Evolutionary conservation across 2,888 invertebrate species (phyloP).

Genomic region (Physocephala rufipes): DNA sequence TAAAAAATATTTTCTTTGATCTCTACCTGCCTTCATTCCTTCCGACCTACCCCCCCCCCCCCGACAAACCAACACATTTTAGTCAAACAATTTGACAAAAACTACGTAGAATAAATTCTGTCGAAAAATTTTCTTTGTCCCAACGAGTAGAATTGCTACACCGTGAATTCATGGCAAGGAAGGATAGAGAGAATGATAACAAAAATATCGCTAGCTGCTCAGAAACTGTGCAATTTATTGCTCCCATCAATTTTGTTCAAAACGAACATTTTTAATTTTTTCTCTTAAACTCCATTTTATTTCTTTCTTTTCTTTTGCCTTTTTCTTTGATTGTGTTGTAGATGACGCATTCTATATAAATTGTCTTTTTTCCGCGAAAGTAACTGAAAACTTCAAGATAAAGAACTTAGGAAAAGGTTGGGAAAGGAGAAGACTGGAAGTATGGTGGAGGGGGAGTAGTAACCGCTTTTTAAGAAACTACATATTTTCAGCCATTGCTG

Average conservation of each 20-base stretch:
- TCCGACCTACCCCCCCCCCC: neutral
- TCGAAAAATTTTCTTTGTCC: too few species aligned
- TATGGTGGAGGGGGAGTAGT: too few species aligned
- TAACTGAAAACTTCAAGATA: constrained; percentile 54
- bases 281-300: neutral
- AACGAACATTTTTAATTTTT: constrained; percentile 17
- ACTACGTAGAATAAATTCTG: neutral
- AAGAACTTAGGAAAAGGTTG: neutral
- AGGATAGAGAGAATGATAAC: too few species aligned
- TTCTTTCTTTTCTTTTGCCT: too few species aligned
- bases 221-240: constrained; percentile 7
- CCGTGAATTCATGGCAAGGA: too few species aligned
- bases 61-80: too few species aligned
- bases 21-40: neutral
- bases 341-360: constrained; percentile 29
- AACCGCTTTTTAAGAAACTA: too few species aligned
- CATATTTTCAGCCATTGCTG: too few species aligned
- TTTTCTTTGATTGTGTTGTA: too few species aligned
- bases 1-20: neutral
- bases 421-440: too few species aligned
- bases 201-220: too few species aligned
- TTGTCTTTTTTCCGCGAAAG: constrained; percentile 40
- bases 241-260: neutral
- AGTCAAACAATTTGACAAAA: neutral
- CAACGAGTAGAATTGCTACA: too few species aligned